These are phyloP conservation scores for Amblyteles armatorius DNA, from an alignment of 2,888 invertebrate genomes.

Conservation along the genomic window DNA sequence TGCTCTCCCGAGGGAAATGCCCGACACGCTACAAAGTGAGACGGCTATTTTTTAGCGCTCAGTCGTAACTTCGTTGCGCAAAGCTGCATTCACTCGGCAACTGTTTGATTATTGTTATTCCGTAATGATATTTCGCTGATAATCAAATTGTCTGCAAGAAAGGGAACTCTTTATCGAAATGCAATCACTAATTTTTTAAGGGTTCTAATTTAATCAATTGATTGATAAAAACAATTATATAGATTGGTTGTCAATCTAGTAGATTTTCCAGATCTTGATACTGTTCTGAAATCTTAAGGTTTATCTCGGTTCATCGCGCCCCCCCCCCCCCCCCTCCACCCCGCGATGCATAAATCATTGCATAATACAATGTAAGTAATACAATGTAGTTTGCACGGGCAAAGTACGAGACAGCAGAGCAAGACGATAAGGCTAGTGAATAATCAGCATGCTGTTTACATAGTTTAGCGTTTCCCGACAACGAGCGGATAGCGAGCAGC, in stretches of 20 bases:
- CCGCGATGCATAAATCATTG: not conserved
- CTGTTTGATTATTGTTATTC: not conserved
- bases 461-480: constrained; percentile 76
- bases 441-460: constrained; percentile 81
- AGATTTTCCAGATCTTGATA: constrained; percentile 25
- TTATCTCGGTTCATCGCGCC: not conserved
- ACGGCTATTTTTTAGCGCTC: not conserved
- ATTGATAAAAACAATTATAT: not conserved
- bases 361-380: not conserved
- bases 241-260: constrained; percentile 2
- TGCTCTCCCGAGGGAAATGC: not conserved
- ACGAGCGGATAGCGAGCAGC: constrained; percentile 59
- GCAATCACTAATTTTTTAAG: constrained; percentile 24
- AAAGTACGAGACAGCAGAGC: constrained; percentile 34
- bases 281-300: not conserved
- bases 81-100: not conserved
- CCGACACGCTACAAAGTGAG: not conserved
- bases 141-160: constrained; percentile 35
- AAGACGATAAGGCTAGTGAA: constrained; percentile 77
- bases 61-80: not conserved
- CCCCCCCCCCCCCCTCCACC: not conserved
- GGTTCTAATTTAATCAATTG: constrained; percentile 24
- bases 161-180: constrained; percentile 32
- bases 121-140: not conserved
- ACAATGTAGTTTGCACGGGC: constrained; percentile 15